Evolutionary conservation across 2,797 vertebrate species (phyloP), one percentile per base, ranked within the genome.

Genomic region (Pantherophis alleghaniensis): DNA sequence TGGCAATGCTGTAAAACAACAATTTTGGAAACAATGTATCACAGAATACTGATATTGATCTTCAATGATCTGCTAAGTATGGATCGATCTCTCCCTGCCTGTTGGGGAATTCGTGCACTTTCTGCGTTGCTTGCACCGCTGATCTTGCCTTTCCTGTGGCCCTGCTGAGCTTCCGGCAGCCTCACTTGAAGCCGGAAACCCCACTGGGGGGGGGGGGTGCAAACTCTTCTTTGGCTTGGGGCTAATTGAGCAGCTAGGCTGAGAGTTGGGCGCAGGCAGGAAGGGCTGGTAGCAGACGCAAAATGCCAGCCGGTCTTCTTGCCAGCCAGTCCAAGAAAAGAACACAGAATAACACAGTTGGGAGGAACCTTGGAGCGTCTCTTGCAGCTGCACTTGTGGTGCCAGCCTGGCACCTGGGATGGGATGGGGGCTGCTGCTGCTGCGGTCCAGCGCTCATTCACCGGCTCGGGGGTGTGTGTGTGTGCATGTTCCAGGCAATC

Each of bases 401-500:
- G 89, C 60, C 89, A 56, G 66, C 89, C 28, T 12, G 42, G 51
- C 69, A 42, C 42, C 53, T 7, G 3, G n/a, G 61, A 1, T 13
- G 61, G 61, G 47, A 0, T 59, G 66, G 63, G 13, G 59, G 88
- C 12, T 26, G 7, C 37, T 37, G 56, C 32, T 18, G 14, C 10
- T 47, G 51, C 20, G 87, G 2, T 37, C 28, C 95, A 88, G 90
- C 95, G 94, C 79, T 22, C 55, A 11, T 32, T 3, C 20, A 37
- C 87, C 1, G 5, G 2, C 87, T 59, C 4, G 18, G 24, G 22
- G 12, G 1, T 87, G 86, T n/a, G 53, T 16, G 47, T 9, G 26
- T n/a, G 53, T n/a, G 86, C 11, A 16, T 91, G 0, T 97, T 96
- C 2, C 96, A 99, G 99, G 99, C 97, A 99, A 99, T 95, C 98